Conservation (phyloP, 2,113 vertebrate species). For the Apteryx mantelli region DNA sequence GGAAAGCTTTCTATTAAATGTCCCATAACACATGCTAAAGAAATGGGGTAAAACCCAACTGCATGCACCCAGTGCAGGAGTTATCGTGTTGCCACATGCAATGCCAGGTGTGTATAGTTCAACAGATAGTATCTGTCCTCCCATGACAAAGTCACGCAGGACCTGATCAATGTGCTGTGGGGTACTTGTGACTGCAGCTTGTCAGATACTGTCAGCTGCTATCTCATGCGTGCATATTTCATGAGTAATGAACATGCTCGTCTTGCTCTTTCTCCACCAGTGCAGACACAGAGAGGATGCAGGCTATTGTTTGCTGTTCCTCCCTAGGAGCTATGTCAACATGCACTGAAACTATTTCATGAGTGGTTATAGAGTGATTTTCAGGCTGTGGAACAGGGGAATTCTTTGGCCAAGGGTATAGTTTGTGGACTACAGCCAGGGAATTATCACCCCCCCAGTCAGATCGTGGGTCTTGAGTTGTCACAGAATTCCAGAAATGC, state of each 20-base stretch:
- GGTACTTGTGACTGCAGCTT: background rate
- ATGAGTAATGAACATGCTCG: fast-evolving
- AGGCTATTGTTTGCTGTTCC: background rate
- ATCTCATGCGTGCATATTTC: background rate
- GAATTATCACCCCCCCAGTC: background rate
- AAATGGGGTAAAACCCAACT: background rate
- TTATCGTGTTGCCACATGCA: background rate
- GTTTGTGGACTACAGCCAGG: background rate
- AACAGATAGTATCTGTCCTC: fast-evolving
- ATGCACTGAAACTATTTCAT: background rate
- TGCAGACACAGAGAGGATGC: background rate
- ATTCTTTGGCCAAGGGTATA: background rate
- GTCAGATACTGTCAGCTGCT: slow-evolving; percentile 22
- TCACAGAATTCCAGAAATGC: background rate
- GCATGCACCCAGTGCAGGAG: fast-evolving
- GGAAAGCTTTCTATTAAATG: background rate
- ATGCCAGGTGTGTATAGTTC: background rate
- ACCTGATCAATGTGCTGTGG: background rate
- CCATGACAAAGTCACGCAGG: background rate
- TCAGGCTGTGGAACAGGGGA: background rate
- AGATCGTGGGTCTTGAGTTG: background rate
- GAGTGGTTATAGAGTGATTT: background rate
- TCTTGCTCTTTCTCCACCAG: background rate
- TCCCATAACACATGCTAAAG: background rate
- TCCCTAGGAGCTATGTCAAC: slow-evolving; percentile 8